These are phyloP conservation scores for Tenthredo livida DNA, from an alignment of 2,888 invertebrate genomes.

Conservation along the genomic window DNA sequence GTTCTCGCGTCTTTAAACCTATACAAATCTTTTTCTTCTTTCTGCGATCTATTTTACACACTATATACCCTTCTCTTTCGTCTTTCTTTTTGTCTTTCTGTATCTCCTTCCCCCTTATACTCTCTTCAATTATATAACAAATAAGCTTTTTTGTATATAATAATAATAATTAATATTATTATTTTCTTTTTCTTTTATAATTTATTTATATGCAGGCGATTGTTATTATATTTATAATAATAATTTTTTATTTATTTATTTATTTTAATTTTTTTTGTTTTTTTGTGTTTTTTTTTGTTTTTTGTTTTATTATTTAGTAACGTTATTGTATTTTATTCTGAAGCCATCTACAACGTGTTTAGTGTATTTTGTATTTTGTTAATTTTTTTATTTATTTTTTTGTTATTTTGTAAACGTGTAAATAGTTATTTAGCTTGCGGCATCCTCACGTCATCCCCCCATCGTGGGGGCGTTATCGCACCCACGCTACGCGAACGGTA, in stretches of 20 bases:
- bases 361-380: slow-evolving; percentile 9
- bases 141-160: slow-evolving; percentile 49
- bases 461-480: slow-evolving; percentile 48
- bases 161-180: slow-evolving; percentile 16
- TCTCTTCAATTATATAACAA: slow-evolving; percentile 47
- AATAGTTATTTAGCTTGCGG: slow-evolving; percentile 51
- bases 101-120: background rate
- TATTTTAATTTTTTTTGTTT: background rate
- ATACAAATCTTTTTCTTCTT: background rate
- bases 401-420: slow-evolving; percentile 51
- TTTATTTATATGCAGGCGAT: slow-evolving; percentile 53
- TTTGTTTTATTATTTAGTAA: slow-evolving; percentile 13
- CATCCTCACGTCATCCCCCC: slow-evolving; percentile 54
- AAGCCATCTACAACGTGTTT: slow-evolving; percentile 51
- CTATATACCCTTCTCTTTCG: slow-evolving; percentile 29
- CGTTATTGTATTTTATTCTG: slow-evolving; percentile 50
- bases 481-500: slow-evolving; percentile 52
- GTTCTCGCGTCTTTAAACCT: background rate
- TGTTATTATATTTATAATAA: slow-evolving; percentile 45
- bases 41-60: background rate
- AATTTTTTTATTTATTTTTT: background rate
- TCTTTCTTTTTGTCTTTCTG: background rate
- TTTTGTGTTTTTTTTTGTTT: background rate
- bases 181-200: slow-evolving; percentile 21
- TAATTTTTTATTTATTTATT: background rate